Evolutionary conservation across 2,113 vertebrate species (phyloP).

Genomic region (Chroicocephalus ridibundus): DNA sequence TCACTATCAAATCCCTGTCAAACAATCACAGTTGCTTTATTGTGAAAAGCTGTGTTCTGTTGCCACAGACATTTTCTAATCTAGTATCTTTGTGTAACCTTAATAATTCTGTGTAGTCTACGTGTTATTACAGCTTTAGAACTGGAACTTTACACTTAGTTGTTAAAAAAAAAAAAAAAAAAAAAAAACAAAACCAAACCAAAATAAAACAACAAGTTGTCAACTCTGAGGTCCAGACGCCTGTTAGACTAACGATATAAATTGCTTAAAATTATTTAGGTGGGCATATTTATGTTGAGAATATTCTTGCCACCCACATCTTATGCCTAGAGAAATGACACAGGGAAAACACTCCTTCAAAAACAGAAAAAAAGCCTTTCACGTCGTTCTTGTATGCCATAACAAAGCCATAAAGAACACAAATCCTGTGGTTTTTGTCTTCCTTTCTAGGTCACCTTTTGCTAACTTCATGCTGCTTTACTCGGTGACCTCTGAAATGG

Average conservation of each 20-base stretch:
- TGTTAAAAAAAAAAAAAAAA: not conserved
- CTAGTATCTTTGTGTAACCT: not conserved
- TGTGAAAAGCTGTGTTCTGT: not conserved
- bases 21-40: rapidly evolving
- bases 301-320: not conserved
- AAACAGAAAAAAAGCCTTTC: not conserved
- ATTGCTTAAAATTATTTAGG: not conserved
- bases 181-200: no score
- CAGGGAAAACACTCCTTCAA: not conserved
- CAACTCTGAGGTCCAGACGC: not conserved
- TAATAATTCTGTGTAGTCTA: not conserved
- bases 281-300: not conserved
- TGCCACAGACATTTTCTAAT: not conserved
- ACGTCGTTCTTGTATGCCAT: not conserved
- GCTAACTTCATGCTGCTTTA: constrained; percentile 12
- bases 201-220: not conserved
- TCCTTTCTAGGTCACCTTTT: constrained; percentile 36
- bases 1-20: not conserved
- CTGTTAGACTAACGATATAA: not conserved
- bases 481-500: not conserved
- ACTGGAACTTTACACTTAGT: not conserved
- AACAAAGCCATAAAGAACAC: not conserved
- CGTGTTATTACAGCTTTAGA: not conserved
- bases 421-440: not conserved
- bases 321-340: not conserved